phyloP scores from a whole-genome alignment of 2,797 vertebrate genomes.

The Momotus momota region DNA sequence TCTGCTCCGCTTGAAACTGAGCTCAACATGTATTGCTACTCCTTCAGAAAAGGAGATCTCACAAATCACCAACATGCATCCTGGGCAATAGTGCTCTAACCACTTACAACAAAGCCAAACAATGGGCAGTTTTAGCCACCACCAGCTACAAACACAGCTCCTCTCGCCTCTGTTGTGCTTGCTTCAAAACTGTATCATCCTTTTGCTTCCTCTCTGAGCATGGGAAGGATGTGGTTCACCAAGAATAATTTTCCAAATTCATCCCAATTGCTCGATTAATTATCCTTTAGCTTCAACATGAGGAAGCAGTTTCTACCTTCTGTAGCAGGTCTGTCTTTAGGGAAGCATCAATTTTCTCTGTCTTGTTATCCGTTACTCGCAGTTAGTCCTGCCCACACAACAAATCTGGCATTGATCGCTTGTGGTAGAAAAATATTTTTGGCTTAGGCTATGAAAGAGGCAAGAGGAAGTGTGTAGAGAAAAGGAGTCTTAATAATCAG shows the following conservation, averaged over 20 bases:
- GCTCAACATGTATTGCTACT: not conserved
- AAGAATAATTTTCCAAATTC: slow-evolving; percentile 57
- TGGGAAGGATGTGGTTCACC: slow-evolving; percentile 77
- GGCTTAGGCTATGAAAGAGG: slow-evolving; percentile 1
- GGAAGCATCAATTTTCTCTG: slow-evolving; percentile 34
- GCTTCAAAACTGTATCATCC: not conserved
- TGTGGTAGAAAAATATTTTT: slow-evolving; percentile 48
- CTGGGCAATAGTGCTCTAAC: not conserved
- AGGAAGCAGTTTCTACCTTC: slow-evolving; percentile 72
- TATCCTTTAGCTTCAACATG: slow-evolving; percentile 41
- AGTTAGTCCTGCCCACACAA: slow-evolving; percentile 49
- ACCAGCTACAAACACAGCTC: not conserved
- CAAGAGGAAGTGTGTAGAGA: not conserved
- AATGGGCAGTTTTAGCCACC: not conserved
- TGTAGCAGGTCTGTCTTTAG: slow-evolving; percentile 68
- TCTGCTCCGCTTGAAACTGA: not conserved
- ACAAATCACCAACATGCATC: not conserved
- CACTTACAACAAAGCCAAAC: not conserved
- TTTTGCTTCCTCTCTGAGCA: not conserved
- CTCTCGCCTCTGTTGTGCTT: not conserved
- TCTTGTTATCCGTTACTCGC: slow-evolving; percentile 36
- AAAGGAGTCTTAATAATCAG: not conserved
- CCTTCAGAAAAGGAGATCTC: not conserved
- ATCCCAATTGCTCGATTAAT: slow-evolving; percentile 72
- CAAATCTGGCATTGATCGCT: slow-evolving; percentile 59